Evolutionary conservation across 37 sponge, comb jelly and placozoan genomes (phyloP), one percentile per base, ranked within the genome.

Genomic region (Ianthella basta): DNA sequence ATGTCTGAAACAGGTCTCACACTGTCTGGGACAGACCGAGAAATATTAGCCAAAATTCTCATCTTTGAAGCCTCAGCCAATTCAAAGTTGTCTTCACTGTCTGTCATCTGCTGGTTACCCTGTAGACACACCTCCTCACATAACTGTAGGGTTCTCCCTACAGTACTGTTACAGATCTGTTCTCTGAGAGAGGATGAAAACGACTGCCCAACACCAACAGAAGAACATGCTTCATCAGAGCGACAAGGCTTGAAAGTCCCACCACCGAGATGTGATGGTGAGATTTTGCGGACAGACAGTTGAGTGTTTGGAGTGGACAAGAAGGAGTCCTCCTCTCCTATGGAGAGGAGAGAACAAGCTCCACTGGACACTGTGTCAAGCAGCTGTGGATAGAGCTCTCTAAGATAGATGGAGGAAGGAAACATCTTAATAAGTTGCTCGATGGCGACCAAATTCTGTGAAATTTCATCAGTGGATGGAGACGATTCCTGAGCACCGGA

Each of bases 1-100:
- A 92, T 55, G 60, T 33, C 72, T 19, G 92, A 92, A 24, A 79
- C 59, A 19, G 86, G 80, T 53, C 50, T 50, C 0, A 86, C 70
- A 24, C n/a, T 35, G 4, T 67, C 38, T 0, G 86, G 89, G 54
- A 86, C 56, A 32, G 86, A 82, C 15, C 84, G 79, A 30, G 53
- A 55, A 60, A 88, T 88, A 24, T 82, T 57, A 5, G 83, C 27
- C 2, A 27, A 30, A 18, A 92, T 82, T 19, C 4, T 69, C 0
- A 65, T 57, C 72, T 65, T 35, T 38, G 82, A 29, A 37, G 41
- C 25, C 1, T 79, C 20, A 29, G 65, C 21, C 15, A 91, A 37
- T 39, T 41, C 72, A 14, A 87, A 60, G 0, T 15, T 37, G 13
- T 66, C 41, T 20, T 18, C 44, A 61, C 25, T 27, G 29, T 29